Evolutionary conservation across 2,888 invertebrate genomes (phyloP).

Genomic region (Hymenopus coronatus): DNA sequence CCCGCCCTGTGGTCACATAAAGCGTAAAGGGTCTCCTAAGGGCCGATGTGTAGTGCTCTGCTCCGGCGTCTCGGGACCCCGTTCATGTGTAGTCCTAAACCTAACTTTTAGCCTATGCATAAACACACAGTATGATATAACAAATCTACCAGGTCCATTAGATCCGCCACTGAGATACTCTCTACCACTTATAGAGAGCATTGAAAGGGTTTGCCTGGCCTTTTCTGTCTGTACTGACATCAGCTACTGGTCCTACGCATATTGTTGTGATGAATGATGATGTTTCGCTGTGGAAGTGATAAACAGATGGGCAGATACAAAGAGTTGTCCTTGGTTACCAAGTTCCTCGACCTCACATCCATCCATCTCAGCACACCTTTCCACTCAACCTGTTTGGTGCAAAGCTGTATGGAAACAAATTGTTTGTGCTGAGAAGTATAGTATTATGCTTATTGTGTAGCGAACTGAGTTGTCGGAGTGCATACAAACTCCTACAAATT

Average conservation of each 20-base stretch:
- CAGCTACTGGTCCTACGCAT: not conserved
- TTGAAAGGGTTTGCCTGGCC: not conserved
- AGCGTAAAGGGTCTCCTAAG: too few species aligned
- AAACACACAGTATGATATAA: too few species aligned
- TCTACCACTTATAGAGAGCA: not conserved
- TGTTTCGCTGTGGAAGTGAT: not conserved
- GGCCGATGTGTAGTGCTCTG: too few species aligned
- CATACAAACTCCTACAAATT: too few species aligned
- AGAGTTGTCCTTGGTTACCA: not conserved
- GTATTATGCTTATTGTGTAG: too few species aligned
- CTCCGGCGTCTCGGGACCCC: too few species aligned
- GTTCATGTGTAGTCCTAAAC: too few species aligned
- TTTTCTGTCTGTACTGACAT: not conserved
- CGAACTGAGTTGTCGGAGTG: too few species aligned
- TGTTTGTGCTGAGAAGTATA: not conserved
- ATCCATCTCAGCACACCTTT: not conserved
- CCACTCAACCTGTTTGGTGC: not conserved
- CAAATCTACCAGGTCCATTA: too few species aligned
- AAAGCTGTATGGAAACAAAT: not conserved
- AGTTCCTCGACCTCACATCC: not conserved
- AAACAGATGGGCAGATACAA: slow-evolving; percentile 2
- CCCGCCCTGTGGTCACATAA: too few species aligned
- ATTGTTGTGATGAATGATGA: slow-evolving; percentile 9
- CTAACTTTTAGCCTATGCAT: too few species aligned
- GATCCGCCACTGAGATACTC: not conserved